Evolutionary conservation across 2,113 vertebrate genomes (phyloP).

Genomic region (Eudyptes chrysolophus): DNA sequence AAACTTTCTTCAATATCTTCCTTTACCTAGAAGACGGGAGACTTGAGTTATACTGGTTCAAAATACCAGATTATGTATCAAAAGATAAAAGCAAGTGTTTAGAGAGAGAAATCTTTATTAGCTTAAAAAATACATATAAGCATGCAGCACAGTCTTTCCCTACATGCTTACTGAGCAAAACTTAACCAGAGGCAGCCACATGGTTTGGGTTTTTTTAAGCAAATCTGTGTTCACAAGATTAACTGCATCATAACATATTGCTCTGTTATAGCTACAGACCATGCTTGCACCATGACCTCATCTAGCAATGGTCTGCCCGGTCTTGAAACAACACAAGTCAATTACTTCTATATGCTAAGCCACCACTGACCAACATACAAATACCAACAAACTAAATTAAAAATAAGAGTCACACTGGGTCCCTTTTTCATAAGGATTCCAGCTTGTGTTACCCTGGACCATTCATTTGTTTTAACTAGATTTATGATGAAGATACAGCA

Average conservation of each 20-base stretch:
- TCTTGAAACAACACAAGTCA: background rate
- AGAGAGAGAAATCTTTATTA: background rate
- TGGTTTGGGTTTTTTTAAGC: background rate
- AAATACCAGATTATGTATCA: background rate
- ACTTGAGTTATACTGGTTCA: background rate
- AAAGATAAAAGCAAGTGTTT: background rate
- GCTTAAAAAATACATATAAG: background rate
- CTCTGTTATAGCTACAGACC: background rate
- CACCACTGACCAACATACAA: background rate
- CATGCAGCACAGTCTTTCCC: background rate
- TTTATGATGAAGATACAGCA: background rate
- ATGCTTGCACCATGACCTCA: background rate
- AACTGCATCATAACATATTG: background rate
- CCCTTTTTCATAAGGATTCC: background rate
- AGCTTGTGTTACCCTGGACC: background rate
- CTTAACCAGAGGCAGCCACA: background rate
- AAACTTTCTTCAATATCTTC: background rate
- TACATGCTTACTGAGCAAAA: background rate
- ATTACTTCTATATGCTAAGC: background rate
- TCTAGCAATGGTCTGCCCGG: background rate
- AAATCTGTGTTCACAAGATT: background rate
- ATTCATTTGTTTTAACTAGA: background rate
- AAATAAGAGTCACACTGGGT: accelerated
- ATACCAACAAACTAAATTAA: background rate
- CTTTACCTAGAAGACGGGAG: background rate